These are phyloP conservation scores for Tuta absoluta DNA, from an alignment of 2,888 invertebrate species.

Conservation along the genomic window DNA sequence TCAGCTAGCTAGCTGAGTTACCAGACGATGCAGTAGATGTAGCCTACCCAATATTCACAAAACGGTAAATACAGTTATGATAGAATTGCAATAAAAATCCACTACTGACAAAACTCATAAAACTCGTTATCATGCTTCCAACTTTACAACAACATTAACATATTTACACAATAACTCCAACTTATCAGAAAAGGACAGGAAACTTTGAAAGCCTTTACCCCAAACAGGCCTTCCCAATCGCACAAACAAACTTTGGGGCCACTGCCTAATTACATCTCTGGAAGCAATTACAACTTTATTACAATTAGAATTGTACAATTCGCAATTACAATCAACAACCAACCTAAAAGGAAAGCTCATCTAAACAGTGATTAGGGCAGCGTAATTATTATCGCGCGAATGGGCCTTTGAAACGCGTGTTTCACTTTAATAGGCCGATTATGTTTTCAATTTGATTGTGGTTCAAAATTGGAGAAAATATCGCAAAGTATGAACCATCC, in stretches of 20 bases:
- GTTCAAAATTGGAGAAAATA: not conserved
- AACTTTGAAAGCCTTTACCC: not conserved
- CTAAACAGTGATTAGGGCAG: constrained; percentile 51
- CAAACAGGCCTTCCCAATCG: constrained; percentile 14
- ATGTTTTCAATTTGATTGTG: not conserved
- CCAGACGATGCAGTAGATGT: too few species aligned
- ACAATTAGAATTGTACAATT: constrained; percentile 38
- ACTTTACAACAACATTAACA: not conserved
- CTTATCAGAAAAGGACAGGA: constrained; percentile 4
- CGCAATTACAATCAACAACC: constrained; percentile 47
- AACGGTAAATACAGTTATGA: too few species aligned
- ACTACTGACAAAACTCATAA: not conserved
- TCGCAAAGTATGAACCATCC: too few species aligned
- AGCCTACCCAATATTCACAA: too few species aligned
- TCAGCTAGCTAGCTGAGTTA: too few species aligned
- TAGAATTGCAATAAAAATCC: not conserved
- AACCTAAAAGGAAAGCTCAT: constrained; percentile 55
- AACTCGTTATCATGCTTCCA: not conserved
- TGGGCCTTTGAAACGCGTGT: not conserved
- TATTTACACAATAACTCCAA: constrained; percentile 14
- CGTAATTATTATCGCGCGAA: constrained; percentile 7
- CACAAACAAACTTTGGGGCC: constrained; percentile 16
- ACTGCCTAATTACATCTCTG: constrained; percentile 23
- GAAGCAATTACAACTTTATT: constrained; percentile 40
- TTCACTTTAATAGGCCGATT: constrained; percentile 6